Evolutionary conservation across 1,140 invertebrate species (phyloP).

Genomic region (Ceratosolen solmsi): DNA sequence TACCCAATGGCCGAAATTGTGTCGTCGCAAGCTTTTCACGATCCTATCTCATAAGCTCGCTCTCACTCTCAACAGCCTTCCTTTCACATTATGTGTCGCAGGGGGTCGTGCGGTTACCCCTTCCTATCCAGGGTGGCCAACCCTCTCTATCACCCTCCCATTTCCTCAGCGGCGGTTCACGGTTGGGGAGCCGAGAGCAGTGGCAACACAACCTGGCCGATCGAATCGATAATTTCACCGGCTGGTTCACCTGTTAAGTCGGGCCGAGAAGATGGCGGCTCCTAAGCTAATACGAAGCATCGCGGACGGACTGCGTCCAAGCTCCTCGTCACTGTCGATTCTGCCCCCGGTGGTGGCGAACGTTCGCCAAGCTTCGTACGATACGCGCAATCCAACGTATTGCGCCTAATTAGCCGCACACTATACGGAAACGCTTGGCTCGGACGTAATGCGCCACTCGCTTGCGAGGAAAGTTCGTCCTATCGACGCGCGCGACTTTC

Average conservation of each 20-base stretch:
- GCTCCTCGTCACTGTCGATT: conserved; percentile 20
- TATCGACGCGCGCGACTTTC: neutral
- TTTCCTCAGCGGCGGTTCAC: neutral
- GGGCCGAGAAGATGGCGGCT: neutral
- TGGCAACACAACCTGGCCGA: neutral
- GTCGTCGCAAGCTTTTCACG: neutral
- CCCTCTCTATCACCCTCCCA: neutral
- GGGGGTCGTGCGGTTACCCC: neutral
- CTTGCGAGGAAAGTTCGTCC: neutral
- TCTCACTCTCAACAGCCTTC: neutral
- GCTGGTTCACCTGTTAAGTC: conserved; percentile 25
- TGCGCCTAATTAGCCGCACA: too few relatives aligned
- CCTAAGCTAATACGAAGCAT: too few relatives aligned
- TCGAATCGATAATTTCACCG: conserved; percentile 24
- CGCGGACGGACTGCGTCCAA: neutral
- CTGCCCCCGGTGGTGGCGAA: conserved; percentile 32
- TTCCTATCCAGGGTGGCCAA: neutral
- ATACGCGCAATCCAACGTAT: too few relatives aligned
- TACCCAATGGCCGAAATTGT: too few relatives aligned
- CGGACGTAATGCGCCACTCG: too few relatives aligned
- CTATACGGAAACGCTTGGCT: too few relatives aligned
- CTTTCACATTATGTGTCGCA: neutral
- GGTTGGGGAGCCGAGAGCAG: neutral
- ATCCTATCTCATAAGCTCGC: neutral
- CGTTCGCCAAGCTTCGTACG: neutral